phyloP scores from a whole-genome alignment of 2,797 vertebrate species.

The Rhinella marina region DNA sequence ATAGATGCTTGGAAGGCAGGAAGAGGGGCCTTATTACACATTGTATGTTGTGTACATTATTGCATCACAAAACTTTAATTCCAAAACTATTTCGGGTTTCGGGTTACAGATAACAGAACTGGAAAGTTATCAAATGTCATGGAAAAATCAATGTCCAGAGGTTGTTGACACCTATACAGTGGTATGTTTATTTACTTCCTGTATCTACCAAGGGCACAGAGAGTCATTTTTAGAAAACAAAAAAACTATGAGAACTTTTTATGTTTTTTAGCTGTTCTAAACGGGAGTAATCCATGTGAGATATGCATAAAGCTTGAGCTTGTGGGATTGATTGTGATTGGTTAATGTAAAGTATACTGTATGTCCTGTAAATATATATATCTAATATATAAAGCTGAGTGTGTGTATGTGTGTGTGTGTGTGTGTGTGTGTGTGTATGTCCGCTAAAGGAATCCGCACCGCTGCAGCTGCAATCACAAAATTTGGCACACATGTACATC shows the following conservation, averaged over 20 bases:
- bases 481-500: too few species aligned
- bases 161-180: conserved; percentile 10
- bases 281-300: neutral
- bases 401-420: too few species aligned
- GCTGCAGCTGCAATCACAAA: too few species aligned
- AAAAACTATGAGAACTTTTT: neutral
- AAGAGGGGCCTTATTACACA: too few species aligned
- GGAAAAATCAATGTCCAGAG: conserved; percentile 56
- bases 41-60: neutral
- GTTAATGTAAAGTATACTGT: too few species aligned
- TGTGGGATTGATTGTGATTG: too few species aligned
- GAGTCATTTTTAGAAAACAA: conserved; percentile 31
- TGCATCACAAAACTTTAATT: neutral
- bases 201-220: conserved; percentile 38
- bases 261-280: neutral
- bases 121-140: conserved; percentile 30
- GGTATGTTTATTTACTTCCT: conserved; percentile 43
- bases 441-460: too few species aligned
- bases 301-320: too few species aligned
- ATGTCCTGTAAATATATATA: too few species aligned
- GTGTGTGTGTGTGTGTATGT: too few species aligned
- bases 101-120: conserved; percentile 8
- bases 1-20: too few species aligned
- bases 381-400: too few species aligned
- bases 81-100: neutral